A percentile compares a stretch with the other conserved stretches of the same genome.
Evolutionary conservation across 2,113 vertebrate genomes (phyloP).

Genomic region (Serinus canaria): DNA sequence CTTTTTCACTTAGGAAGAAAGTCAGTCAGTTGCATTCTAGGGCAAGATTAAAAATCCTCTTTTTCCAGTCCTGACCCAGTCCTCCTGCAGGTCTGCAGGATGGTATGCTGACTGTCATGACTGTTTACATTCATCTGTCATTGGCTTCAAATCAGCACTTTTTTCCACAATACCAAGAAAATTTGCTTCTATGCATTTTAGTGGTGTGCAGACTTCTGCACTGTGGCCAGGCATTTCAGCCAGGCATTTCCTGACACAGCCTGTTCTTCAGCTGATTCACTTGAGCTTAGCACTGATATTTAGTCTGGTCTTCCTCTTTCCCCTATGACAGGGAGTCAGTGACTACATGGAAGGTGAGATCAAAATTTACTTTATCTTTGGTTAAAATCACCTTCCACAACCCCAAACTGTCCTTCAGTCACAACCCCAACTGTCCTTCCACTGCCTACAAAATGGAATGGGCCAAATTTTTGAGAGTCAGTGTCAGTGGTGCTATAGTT

Average conservation of each 20-base stretch:
- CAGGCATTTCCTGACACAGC: neutral
- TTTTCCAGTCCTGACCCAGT: neutral
- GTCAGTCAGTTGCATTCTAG: neutral
- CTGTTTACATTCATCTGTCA: neutral
- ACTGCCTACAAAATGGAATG: neutral
- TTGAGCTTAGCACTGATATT: neutral
- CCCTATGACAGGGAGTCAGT: neutral
- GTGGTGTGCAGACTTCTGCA: neutral
- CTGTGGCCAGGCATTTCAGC: neutral
- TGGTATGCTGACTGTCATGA: neutral
- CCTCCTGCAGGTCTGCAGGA: neutral
- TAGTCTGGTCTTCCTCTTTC: neutral
- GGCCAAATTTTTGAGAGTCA: neutral
- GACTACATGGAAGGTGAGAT: neutral
- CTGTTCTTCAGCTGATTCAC: neutral
- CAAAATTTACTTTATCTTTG: neutral
- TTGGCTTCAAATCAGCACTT: neutral
- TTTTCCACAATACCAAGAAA: neutral
- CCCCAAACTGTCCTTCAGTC: neutral
- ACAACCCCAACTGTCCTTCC: neutral
- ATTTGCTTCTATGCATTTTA: neutral
- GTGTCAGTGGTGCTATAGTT: neutral
- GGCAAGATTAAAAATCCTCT: neutral
- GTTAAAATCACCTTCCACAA: neutral
- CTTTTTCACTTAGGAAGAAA: neutral